These are phyloP conservation scores for Chrysomela aeneicollis DNA, from an alignment of 2,888 invertebrate species.

Conservation along the genomic window DNA sequence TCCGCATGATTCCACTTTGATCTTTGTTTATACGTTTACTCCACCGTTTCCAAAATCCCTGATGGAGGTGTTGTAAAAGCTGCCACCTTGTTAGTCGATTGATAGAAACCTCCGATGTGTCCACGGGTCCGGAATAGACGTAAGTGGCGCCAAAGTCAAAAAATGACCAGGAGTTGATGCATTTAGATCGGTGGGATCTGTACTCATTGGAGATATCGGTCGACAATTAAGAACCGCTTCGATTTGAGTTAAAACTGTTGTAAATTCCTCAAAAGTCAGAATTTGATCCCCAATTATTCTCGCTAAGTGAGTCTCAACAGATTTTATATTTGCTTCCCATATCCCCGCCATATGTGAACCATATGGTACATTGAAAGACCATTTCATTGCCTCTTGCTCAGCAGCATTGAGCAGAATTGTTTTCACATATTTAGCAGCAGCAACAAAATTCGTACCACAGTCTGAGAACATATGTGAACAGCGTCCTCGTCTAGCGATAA, in stretches of 20 bases:
- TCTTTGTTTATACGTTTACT: too few species aligned
- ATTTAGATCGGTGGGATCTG: slow-evolving; percentile 43
- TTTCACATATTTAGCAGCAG: slow-evolving; percentile 22
- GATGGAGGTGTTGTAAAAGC: too few species aligned
- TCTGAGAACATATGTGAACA: slow-evolving; percentile 21
- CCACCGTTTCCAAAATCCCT: too few species aligned
- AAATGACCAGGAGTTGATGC: slow-evolving; percentile 47
- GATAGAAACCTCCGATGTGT: not conserved
- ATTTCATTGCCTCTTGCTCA: slow-evolving; percentile 28
- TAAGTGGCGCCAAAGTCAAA: slow-evolving; percentile 29
- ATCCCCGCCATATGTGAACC: slow-evolving; percentile 49
- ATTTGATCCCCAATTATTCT: slow-evolving; percentile 39
- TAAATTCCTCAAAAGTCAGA: slow-evolving; percentile 50
- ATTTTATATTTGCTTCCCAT: too few species aligned
- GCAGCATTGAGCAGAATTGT: slow-evolving; percentile 15
- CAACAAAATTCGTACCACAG: slow-evolving; percentile 34
- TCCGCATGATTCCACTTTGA: too few species aligned
- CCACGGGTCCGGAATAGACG: not conserved
- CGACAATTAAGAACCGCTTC: slow-evolving; percentile 50
- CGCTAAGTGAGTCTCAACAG: slow-evolving; percentile 46
- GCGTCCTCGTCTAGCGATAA: too few species aligned
- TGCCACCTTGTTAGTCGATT: too few species aligned
- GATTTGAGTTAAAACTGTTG: slow-evolving; percentile 47
- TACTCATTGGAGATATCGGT: slow-evolving; percentile 42
- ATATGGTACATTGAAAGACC: slow-evolving; percentile 50